These are phyloP conservation scores for Aphrocallistes beatrix DNA, from an alignment of 37 sponge, comb jelly and placozoan genomes.

Conservation along the genomic window DNA sequence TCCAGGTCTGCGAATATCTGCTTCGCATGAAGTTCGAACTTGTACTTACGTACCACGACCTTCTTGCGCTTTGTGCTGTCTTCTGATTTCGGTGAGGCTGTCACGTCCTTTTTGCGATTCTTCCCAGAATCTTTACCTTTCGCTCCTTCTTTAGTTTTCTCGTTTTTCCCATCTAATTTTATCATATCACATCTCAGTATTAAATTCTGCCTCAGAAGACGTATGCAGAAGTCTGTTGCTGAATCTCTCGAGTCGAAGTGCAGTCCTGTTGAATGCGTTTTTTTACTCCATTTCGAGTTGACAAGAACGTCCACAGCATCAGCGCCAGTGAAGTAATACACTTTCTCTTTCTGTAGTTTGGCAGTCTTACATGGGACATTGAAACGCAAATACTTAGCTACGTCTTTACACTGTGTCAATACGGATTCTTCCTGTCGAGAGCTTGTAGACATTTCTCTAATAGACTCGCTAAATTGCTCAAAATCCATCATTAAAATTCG, in stretches of 20 bases:
- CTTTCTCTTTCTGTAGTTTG: not conserved
- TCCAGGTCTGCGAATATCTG: not conserved
- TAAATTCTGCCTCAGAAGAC: not conserved
- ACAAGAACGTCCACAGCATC: not conserved
- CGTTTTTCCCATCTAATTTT: not conserved
- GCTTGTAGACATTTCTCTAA: not conserved
- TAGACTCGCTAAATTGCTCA: not conserved
- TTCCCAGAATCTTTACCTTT: not conserved
- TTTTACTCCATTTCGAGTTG: not conserved
- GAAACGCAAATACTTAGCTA: not conserved
- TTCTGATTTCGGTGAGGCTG: conserved; percentile 2
- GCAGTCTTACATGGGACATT: not conserved
- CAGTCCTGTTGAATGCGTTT: not conserved
- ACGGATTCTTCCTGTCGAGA: not conserved
- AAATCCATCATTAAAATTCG: not conserved
- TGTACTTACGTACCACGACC: not conserved
- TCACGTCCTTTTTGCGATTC: not conserved
- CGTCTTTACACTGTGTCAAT: not conserved
- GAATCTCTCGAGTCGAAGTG: not conserved
- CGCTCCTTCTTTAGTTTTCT: not conserved
- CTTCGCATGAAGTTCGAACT: not conserved
- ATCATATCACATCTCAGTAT: not conserved
- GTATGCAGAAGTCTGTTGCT: not conserved
- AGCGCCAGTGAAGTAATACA: not conserved
- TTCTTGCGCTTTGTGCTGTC: not conserved